Evolutionary conservation across 2,113 vertebrate genomes (phyloP), one percentile per base, ranked within the genome.

Genomic region (Jacana jacana): DNA sequence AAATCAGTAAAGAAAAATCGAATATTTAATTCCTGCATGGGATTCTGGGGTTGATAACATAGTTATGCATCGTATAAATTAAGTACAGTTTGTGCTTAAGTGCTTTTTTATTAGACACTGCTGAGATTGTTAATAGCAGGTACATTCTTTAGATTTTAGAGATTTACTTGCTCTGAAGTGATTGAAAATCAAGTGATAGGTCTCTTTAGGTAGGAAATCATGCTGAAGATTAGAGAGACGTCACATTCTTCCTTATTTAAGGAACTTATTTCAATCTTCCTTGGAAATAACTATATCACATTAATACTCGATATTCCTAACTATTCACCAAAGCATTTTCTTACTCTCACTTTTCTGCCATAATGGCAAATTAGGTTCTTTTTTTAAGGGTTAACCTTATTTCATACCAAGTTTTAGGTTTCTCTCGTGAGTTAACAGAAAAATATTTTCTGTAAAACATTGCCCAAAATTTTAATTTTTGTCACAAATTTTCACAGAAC

Each of bases 31-130:
- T 89, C 72, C 88, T 95, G 58, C 85, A 65, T 55, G 66, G 83
- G 71, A 89, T 97, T 97, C 96, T 96, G 89, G 54, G 52, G 46
- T 78, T 95, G 94, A 95, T 97, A 96, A 95, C 94, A 78, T 1
- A 96, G 68, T 91, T 91, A 89, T 27, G 31, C 91, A 88, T 96
- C 77, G 46, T 97, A 97, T 85, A 95, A 97, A 97, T 94, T 85
- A 96, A 91, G 93, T 84, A 86, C 73, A 55, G 61, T 92, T 88
- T 95, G 93, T 96, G 84, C 91, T 95, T 97, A 98, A 97, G 85
- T 98, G 94, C 65, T 95, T 97, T 97, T 97, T 97, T 96, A 96
- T 98, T 98, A 97, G 88, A 89, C 86, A 77, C 81, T 91, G 64
- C 96, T 35, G 40, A 97, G 83, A 80, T 86, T 97, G 95, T 97